Percentiles rank a stretch among this genome's conserved stretches.
Conservation (phyloP, 2,113 vertebrate species). For the Syngnathus typhle region DNA sequence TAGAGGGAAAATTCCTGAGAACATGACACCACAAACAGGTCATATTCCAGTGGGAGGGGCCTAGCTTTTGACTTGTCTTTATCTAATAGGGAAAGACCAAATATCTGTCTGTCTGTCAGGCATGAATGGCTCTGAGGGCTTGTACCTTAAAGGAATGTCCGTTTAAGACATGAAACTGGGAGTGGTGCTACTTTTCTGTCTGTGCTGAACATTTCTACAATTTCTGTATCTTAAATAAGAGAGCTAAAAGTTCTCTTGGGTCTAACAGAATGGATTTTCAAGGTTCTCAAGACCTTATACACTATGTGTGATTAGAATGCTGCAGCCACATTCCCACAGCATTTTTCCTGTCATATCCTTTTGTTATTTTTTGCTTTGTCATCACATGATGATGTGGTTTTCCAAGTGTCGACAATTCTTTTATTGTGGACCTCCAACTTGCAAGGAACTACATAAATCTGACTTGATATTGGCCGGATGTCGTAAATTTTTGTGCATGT, state of each 20-base stretch:
- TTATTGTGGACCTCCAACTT: too few relatives aligned
- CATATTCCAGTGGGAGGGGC: constrained; percentile 42
- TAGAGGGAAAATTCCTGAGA: constrained; percentile 47
- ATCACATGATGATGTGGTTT: too few relatives aligned
- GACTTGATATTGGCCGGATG: too few relatives aligned
- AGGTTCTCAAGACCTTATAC: background rate
- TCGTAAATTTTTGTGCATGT: too few relatives aligned
- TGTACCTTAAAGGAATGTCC: constrained; percentile 6
- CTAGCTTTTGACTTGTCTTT: constrained; percentile 26
- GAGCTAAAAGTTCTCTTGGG: too few relatives aligned
- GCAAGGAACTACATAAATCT: too few relatives aligned
- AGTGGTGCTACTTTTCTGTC: too few relatives aligned
- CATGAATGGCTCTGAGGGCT: constrained; percentile 7
- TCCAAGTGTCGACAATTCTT: too few relatives aligned
- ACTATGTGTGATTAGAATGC: constrained; percentile 17
- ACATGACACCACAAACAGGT: constrained; percentile 38
- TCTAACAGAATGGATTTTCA: background rate
- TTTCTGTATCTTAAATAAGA: background rate
- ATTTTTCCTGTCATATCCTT: constrained; percentile 44
- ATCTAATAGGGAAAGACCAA: constrained; percentile 14
- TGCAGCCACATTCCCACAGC: background rate
- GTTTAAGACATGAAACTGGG: constrained; percentile 3
- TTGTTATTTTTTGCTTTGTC: too few relatives aligned
- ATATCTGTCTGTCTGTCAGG: constrained; percentile 11
- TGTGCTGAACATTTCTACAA: background rate